These are phyloP conservation scores for Solen grandis DNA, from an alignment of 1,140 invertebrate species.

Conservation along the genomic window DNA sequence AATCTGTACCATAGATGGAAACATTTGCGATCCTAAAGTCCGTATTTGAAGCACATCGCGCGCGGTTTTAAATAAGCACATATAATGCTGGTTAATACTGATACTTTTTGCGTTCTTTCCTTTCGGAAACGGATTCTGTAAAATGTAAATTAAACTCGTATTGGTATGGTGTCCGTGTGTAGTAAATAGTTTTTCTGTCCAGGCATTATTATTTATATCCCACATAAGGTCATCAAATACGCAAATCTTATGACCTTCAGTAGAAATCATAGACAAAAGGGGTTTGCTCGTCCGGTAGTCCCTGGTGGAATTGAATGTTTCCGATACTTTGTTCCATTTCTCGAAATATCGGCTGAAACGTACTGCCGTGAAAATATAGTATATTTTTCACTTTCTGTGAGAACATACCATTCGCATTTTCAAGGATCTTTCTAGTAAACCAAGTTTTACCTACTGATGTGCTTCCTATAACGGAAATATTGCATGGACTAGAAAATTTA, in stretches of 20 bases:
- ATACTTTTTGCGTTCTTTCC: no score
- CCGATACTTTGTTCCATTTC: constrained; percentile 2
- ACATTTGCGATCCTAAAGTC: no score
- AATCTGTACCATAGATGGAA: no score
- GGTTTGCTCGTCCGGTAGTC: constrained; percentile 10
- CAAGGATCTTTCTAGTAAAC: background rate
- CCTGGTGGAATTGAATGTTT: constrained; percentile 28
- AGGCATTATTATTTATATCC: background rate
- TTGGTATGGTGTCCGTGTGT: no score
- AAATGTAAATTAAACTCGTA: no score
- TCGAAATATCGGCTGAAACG: background rate
- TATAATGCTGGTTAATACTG: no score
- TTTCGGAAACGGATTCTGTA: no score
- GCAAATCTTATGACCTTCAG: background rate
- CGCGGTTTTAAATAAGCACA: no score
- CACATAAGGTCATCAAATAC: constrained; percentile 2
- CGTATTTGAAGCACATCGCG: no score
- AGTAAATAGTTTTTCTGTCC: no score
- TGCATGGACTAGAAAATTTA: background rate
- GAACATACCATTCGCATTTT: background rate
- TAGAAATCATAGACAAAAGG: background rate
- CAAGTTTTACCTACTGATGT: background rate
- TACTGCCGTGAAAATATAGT: constrained; percentile 2
- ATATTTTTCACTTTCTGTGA: no score
- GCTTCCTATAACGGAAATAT: background rate